Percentiles rank a stretch among this genome's conserved stretches.
Evolutionary conservation across 1,140 invertebrate genomes (phyloP).

Genomic region (Neuroterus valhalla): DNA sequence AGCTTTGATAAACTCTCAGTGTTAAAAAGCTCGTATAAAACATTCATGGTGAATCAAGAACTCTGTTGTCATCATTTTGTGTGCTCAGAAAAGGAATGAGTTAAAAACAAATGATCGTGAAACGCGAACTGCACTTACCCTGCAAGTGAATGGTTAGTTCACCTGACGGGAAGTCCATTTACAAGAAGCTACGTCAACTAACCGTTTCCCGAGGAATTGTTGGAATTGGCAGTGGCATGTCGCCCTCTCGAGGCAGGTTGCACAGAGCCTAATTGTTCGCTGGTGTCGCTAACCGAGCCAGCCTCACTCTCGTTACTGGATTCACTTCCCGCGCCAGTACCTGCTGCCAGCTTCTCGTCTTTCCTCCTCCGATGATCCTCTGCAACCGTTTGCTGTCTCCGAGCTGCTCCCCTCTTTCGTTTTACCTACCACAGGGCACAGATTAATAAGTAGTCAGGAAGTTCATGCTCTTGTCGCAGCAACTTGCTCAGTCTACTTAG

Average conservation of each 20-base stretch:
- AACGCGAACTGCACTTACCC: constrained; percentile 59
- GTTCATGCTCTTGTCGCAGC: constrained; percentile 67
- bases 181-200: constrained; percentile 67
- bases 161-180: constrained; percentile 57
- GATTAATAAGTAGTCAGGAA: constrained; percentile 70
- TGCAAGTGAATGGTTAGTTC: constrained; percentile 63
- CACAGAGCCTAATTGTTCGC: constrained; percentile 66
- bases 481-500: constrained; percentile 49
- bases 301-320: constrained; percentile 73
- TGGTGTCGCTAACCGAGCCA: constrained; percentile 70
- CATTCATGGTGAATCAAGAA: constrained; percentile 56
- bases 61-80: constrained; percentile 54
- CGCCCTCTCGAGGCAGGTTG: constrained; percentile 64
- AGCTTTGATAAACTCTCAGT: constrained; percentile 52
- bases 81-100: constrained; percentile 39
- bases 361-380: constrained; percentile 69
- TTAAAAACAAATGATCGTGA: constrained; percentile 39
- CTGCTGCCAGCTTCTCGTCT: constrained; percentile 67
- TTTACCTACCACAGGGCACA: constrained; percentile 72
- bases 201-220: constrained; percentile 73
- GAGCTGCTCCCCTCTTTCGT: constrained; percentile 73
- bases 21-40: constrained; percentile 68
- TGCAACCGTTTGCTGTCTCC: constrained; percentile 68
- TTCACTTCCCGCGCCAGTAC: constrained; percentile 64
- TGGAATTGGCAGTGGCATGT: constrained; percentile 66